Base-by-base conservation (phyloP, 2,888 invertebrate species). In the Epirrita christyi region DNA sequence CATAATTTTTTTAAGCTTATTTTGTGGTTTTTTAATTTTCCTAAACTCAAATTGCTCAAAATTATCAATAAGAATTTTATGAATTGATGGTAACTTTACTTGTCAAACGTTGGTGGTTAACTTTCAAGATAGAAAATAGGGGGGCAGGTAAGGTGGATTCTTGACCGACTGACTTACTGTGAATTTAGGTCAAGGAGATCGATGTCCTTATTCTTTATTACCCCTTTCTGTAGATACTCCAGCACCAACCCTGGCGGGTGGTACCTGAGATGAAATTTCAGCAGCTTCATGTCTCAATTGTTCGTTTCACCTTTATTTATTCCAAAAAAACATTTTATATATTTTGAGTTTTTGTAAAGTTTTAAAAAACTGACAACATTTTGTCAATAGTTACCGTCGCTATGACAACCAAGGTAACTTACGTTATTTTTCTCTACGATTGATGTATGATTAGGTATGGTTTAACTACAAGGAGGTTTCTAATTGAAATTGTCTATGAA, bases 191-290 rank as follows among this genome's bases (percentile, higher is more conserved):
- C 94, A 53, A 95, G 80, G 0, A 96, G 87, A 78, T 96, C 95
- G 43, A 95, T 94, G 53, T 94, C 93, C 73, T 94, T 94, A 38
- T 93, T 94, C 71, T 93, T 94, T 7, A 88, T 79, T 13, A 90
- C 83, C 1, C 93, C 93, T 36, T 93, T 91, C 71, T 93, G 93
- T 7, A 87, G 78, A 70, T 94, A 95, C 71, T 94, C 94, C 72
- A 95, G 80, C 8, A 94, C 94, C 52, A 96, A 89, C 13, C 95
- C 95, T 61, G 96, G 96, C 0, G 96, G 96, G 70, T 95, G 94
- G 76, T 95, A 96, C 57, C 96, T 92, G 29, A 96, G 84, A 78
- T 95, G 94, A 72, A 96, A 94, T 84, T 94, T 95, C 55, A 93
- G 85, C 59, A 95, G 84, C 81, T 93, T 94, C 95, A 95, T 95